Evolutionary conservation across 2,797 vertebrate species (phyloP), one percentile per base, ranked within the genome.

Genomic region (Macropus fuliginosus): DNA sequence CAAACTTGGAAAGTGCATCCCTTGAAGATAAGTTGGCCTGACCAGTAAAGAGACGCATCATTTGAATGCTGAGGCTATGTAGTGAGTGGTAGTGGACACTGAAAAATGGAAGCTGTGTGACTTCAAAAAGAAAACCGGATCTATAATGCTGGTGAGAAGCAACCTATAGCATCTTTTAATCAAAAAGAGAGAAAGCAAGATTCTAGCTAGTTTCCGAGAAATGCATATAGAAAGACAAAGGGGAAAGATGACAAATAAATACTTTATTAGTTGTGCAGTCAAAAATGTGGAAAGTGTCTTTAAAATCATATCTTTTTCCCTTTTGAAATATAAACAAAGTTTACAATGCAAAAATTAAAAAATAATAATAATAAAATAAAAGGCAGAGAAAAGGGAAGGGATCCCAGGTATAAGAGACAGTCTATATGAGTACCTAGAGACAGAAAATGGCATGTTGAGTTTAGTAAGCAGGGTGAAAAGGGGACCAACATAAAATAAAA

Each of bases 121-220:
- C 99, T 99, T 98, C 99, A 99, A 87, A 99, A 99, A 96, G 99
- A 99, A 98, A 99, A 99, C 99, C 99, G 99, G 99, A 99, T 99
- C 96, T 99, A 99, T 98, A 99, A 99, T 0, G 99, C 99, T 0
- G 99, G 99, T 50, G 99, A 99, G 81, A 99, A 99, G 98, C 98
- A 99, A 98, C 99, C 99, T 4, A 98, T 99, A 91, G 99, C 99
- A 0, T 99, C 99, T 54, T 99, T 99, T 98, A 99, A 99, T 98
- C 99, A 99, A 98, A 99, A 99, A 94, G 99, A 99, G 98, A 99
- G 99, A 99, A 97, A 99, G 99, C 98, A 99, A 99, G 98, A 99
- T 99, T 97, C 99, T 99, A 93, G 99, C 99, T 2, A 99, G 99
- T 98, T 99, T 99, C 98, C 99, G 99, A 95, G 99, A 99, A 98